Evolutionary conservation across 2,113 vertebrate genomes (phyloP).

Genomic region (Lutjanus erythropterus): DNA sequence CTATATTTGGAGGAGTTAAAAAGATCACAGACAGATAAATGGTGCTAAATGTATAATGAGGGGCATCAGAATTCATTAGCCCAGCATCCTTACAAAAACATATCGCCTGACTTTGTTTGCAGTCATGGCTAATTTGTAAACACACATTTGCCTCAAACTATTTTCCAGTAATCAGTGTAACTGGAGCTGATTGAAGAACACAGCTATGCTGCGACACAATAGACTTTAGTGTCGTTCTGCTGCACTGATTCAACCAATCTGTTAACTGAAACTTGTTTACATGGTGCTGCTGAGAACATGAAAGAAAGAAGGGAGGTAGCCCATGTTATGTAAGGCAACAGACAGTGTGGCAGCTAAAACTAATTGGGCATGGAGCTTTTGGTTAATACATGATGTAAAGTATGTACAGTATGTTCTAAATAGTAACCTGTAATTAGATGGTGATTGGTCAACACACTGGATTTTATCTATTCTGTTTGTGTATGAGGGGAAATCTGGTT

Average conservation of each 20-base stretch:
- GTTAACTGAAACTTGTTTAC: constrained; percentile 15
- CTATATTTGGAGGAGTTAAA: no score
- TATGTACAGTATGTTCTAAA: constrained; percentile 5
- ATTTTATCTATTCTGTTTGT: constrained; percentile 39
- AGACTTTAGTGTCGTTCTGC: constrained; percentile 28
- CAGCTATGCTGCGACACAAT: constrained; percentile 14
- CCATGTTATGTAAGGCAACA: background rate
- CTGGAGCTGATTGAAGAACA: constrained; percentile 32
- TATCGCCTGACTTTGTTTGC: constrained; percentile 6
- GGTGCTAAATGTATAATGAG: background rate
- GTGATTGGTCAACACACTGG: constrained; percentile 19
- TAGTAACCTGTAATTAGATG: constrained; percentile 6
- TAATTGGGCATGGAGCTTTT: constrained; percentile 5
- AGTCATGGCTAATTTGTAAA: constrained; percentile 32
- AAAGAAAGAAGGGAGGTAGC: background rate
- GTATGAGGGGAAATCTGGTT: background rate
- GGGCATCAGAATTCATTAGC: background rate
- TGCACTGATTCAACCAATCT: background rate
- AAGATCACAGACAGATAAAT: background rate
- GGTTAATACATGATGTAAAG: constrained; percentile 19
- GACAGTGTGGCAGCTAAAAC: background rate
- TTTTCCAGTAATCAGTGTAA: constrained; percentile 42
- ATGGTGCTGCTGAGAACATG: constrained; percentile 3
- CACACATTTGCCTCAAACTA: constrained; percentile 30
- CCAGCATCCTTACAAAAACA: constrained; percentile 5